phyloP scores from a whole-genome alignment of 2,113 vertebrate species.

The Empidonax traillii region DNA sequence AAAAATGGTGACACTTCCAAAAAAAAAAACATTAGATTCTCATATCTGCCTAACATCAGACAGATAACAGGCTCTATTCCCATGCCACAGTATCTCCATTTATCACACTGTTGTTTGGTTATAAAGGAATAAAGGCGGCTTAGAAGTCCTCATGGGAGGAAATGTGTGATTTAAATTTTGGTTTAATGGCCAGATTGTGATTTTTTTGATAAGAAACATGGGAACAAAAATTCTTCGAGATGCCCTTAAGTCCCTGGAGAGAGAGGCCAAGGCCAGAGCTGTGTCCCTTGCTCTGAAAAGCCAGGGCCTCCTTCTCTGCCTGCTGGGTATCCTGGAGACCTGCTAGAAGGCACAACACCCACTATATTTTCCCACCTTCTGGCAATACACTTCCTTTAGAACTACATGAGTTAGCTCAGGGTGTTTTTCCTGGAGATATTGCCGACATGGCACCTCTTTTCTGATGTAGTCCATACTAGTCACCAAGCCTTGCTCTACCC shows the following conservation, averaged over 20 bases:
- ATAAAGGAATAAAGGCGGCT: background rate
- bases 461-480: background rate
- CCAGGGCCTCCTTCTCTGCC: background rate
- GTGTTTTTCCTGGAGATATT: background rate
- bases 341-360: background rate
- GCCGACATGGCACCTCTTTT: background rate
- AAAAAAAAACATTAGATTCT: background rate
- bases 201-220: background rate
- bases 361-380: background rate
- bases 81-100: background rate
- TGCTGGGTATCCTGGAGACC: background rate
- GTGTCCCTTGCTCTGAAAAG: background rate
- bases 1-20: background rate
- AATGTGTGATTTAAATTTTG: background rate
- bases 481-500: background rate
- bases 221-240: background rate
- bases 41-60: background rate
- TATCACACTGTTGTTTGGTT: background rate
- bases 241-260: background rate
- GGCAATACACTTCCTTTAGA: background rate
- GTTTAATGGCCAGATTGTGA: background rate
- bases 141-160: background rate
- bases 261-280: background rate
- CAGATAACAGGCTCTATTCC: background rate
- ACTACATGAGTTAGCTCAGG: background rate